phyloP scores from a whole-genome alignment of 2,797 vertebrate species.

The Tauraco hartlaubi region DNA sequence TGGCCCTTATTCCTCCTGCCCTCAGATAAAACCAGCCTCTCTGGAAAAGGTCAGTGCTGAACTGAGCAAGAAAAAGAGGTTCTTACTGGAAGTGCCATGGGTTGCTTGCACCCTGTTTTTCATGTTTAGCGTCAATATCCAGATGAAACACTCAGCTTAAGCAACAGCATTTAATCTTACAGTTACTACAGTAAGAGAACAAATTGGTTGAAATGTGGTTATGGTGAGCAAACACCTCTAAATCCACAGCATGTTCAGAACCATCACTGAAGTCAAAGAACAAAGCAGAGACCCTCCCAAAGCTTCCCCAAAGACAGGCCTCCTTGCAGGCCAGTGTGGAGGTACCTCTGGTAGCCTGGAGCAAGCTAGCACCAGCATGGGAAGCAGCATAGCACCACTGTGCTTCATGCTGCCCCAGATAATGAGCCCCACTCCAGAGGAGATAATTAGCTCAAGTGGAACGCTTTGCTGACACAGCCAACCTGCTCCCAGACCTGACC shows the following conservation, averaged over 20 bases:
- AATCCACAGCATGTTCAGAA: not conserved
- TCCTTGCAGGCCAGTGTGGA: not conserved
- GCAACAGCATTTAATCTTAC: not conserved
- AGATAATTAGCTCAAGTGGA: not conserved
- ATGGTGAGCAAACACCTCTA: accelerated
- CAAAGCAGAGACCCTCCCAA: accelerated
- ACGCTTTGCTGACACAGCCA: not conserved
- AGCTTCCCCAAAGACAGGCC: not conserved
- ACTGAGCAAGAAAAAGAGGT: not conserved
- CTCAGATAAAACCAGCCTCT: not conserved
- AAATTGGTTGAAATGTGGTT: not conserved
- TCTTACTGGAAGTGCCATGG: not conserved
- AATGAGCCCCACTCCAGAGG: not conserved
- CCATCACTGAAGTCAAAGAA: not conserved
- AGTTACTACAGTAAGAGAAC: not conserved
- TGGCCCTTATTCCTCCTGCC: not conserved
- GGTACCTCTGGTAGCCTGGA: not conserved
- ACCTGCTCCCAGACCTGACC: not conserved
- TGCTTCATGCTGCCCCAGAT: not conserved
- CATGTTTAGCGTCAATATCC: not conserved
- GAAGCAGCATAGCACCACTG: not conserved
- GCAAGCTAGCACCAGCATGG: not conserved
- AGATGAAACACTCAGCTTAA: not conserved
- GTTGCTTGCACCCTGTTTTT: not conserved
- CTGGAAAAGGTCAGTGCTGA: not conserved